A percentile compares a stretch with the other conserved stretches of the same genome.
Evolutionary conservation across 2,888 invertebrate species (phyloP).

Genomic region (Drosophila rubida): DNA sequence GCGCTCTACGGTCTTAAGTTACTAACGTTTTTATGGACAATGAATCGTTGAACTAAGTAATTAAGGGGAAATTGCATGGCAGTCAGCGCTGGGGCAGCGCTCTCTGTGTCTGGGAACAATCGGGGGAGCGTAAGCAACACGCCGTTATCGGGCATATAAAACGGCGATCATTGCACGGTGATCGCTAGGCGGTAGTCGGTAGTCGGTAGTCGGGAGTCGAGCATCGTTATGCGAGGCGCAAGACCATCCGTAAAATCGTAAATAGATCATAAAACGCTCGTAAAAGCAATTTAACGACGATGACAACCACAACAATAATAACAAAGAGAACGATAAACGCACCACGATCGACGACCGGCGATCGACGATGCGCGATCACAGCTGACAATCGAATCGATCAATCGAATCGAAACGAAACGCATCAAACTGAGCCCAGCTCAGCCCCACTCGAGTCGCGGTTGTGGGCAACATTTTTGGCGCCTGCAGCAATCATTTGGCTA

Average conservation of each 20-base stretch:
- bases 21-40: constrained; percentile 43
- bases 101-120: constrained; percentile 26
- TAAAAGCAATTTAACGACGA: constrained; percentile 82
- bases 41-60: constrained; percentile 62
- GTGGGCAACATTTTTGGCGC: constrained; percentile 45
- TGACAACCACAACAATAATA: constrained; percentile 32
- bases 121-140: constrained; percentile 38
- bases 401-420: constrained; percentile 33
- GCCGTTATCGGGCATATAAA: constrained; percentile 57
- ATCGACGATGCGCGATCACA: constrained; percentile 7
- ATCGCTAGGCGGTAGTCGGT: constrained; percentile 14
- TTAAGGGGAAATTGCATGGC: constrained; percentile 41
- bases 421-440: background rate
- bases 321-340: constrained; percentile 24
- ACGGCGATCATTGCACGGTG: constrained; percentile 45
- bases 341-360: constrained; percentile 20
- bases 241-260: constrained; percentile 81
- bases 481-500: constrained; percentile 32
- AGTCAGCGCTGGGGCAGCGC: constrained; percentile 6
- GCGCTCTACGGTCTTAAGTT: constrained; percentile 27
- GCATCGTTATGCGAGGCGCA: constrained; percentile 71
- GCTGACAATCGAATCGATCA: constrained; percentile 36
- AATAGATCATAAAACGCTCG: constrained; percentile 84
- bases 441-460: constrained; percentile 9
- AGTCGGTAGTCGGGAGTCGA: constrained; percentile 35